Evolutionary conservation across 2,797 vertebrate genomes (phyloP), one percentile per base, ranked within the genome.

Genomic region (Poeciliopsis gracilis): DNA sequence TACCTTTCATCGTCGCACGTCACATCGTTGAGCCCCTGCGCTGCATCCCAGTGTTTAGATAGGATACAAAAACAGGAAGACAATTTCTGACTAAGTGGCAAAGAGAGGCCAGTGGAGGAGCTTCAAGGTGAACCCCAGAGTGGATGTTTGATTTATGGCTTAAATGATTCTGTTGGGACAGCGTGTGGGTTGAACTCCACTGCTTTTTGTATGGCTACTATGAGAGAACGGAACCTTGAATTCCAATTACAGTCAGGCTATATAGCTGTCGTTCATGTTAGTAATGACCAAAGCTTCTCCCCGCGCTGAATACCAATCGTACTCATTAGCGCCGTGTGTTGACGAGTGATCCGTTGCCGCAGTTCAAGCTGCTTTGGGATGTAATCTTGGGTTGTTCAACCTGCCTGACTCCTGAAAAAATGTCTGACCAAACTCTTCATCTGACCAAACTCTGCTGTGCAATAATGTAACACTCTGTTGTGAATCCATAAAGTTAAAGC

Each of bases 131-230:
- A 92, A 88, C 72, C 78, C 10, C 80, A 45, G 81, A 70, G 53
- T 69, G 76, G 77, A 88, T 80, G 84, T 88, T 90, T 93, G 93
- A 93, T 93, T 94, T 91, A 93, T 91, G 81, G 82, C 81, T 84
- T 82, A 88, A 92, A 93, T 93, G 83, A 91, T 90, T 86, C 82
- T 82, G 82, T 84, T 76, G 89, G 88, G 87, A 78, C 85, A 59
- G 82, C 69, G 75, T 43, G 1, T 77, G 81, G 80, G 82, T 82
- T 87, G 86, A 89, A 89, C 89, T 85, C 84, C 43, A 1, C 84
- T 79, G 85, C 82, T 90, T 88, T 91, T 88, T 83, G 81, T 88
- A 83, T 80, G 85, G 89, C 87, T 85, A 90, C 93, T 92, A 92
- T 81, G 78, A 75, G 51, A 76, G 82, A 88, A 88, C 76, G 86